Evolutionary conservation across 1,140 invertebrate genomes (phyloP).

Genomic region (Orchesella cincta): DNA sequence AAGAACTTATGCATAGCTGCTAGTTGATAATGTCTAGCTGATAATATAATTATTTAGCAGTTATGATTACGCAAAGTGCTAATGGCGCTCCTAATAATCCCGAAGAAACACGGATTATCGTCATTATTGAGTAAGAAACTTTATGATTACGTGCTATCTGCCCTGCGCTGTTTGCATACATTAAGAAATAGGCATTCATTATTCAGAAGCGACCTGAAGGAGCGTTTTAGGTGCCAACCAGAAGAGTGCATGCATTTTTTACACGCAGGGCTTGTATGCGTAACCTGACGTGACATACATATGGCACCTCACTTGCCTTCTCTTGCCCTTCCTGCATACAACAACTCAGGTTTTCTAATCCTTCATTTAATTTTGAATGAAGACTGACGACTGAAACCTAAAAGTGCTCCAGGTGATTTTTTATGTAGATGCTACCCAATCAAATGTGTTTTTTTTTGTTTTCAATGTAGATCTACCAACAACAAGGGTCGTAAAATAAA

Average conservation of each 20-base stretch:
- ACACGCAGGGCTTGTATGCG: neutral
- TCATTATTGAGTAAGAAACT: neutral
- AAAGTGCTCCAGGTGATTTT: slow-evolving; percentile 19
- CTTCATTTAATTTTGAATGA: neutral
- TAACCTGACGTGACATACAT: slow-evolving; percentile 14
- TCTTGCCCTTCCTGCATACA: neutral
- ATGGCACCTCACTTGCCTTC: neutral
- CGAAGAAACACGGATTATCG: neutral
- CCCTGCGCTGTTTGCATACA: neutral
- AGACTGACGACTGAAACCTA: neutral
- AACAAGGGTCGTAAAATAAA: neutral
- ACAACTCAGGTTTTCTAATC: neutral
- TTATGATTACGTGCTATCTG: neutral
- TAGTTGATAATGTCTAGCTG: no score
- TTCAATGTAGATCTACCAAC: neutral
- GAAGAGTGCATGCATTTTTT: neutral
- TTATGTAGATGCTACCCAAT: no score
- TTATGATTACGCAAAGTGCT: slow-evolving; percentile 5
- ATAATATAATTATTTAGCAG: no score
- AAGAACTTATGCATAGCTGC: no score
- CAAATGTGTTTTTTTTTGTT: neutral
- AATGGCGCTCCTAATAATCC: neutral
- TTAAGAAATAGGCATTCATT: neutral
- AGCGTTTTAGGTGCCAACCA: neutral
- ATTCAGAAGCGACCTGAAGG: neutral